Base-by-base conservation (phyloP, 2,797 vertebrate species). In the Heterohyrax brucei region DNA sequence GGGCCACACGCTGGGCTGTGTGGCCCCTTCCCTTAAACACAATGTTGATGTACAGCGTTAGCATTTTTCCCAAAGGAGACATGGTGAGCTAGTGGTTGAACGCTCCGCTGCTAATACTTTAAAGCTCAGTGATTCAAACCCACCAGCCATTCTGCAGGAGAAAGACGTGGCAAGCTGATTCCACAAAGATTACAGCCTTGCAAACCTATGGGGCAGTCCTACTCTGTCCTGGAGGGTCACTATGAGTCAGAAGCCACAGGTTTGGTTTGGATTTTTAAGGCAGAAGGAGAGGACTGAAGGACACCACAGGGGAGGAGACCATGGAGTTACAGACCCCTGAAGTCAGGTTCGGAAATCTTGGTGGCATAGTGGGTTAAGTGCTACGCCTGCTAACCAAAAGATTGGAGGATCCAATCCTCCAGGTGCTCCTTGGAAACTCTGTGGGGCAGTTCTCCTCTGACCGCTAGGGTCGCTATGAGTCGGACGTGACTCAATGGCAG, bases 21-120 rank as follows among this genome's bases (percentile, higher is more conserved):
- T 12, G 39, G 5, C 1, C 44, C 19, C n/a, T n/a, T 86, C 18
- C 76, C 80, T 68, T 46, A 56, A 39, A n/a, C 19, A 12, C 0
- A 1, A 7, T 3, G 4, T 7, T 18, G 24, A 28, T 1, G 1
- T 8, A 0, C 4, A 39, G 73, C 0, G 28, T 3, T 56, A 59
- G 70, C 56, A 44, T 18, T 44, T 82, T 66, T 56, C 53, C 53
- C 53, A 56, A 8, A 62, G 19, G 66, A 68, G 28, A 12, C 28
- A 10, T 13, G 28, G 30, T 68, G 28, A 30, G 10, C 5, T 13
- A 10, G 30, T 68, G 66, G 66, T 19, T 30, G n/a, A 12, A 30
- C 13, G 30, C 14, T 68, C 6, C 12, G 28, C 30, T 68, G 30
- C 66, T 68, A 68, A n/a, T 12, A 39, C 39, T 39, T 21, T 1